phyloP scores from a whole-genome alignment of 2,113 vertebrate species.

The Dunckerocampus dactyliophorus region DNA sequence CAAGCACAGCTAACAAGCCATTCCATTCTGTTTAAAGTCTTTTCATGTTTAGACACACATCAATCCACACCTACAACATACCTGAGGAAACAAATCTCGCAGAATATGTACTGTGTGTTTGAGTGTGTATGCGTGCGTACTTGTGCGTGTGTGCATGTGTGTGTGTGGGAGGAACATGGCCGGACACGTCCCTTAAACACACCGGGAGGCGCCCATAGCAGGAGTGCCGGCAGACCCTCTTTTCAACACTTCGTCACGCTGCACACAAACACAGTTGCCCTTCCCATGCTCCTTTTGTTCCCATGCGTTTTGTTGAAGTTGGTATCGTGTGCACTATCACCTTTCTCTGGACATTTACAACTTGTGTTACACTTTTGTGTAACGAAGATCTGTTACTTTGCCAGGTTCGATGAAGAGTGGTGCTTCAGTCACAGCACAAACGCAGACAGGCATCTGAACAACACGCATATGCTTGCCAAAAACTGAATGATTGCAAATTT shows the following conservation, averaged over 20 bases:
- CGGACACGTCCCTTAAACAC: constrained; percentile 75
- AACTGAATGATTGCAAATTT: constrained; percentile 41
- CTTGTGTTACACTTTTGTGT: constrained; percentile 20
- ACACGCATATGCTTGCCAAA: constrained; percentile 54
- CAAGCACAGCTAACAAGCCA: constrained; percentile 61
- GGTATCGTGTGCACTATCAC: constrained; percentile 57
- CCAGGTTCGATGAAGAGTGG: neutral
- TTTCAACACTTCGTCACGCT: constrained; percentile 72
- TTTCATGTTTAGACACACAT: constrained; percentile 79
- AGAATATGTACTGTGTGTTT: constrained; percentile 63
- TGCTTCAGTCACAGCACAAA: constrained; percentile 13
- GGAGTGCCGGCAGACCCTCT: constrained; percentile 75
- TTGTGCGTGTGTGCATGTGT: constrained; percentile 26
- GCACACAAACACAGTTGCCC: constrained; percentile 71
- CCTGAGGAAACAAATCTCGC: constrained; percentile 76
- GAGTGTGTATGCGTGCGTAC: constrained; percentile 49
- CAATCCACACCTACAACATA: constrained; percentile 81
- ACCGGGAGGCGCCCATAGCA: constrained; percentile 65
- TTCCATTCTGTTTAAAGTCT: constrained; percentile 73
- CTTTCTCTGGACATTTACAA: constrained; percentile 42
- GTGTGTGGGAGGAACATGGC: constrained; percentile 73
- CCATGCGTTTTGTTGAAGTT: constrained; percentile 47
- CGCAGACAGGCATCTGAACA: constrained; percentile 25
- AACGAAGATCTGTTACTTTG: neutral
- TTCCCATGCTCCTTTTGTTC: constrained; percentile 72